Evolutionary conservation across 1,140 invertebrate genomes (phyloP).

Genomic region (Sycophaga agraensis): DNA sequence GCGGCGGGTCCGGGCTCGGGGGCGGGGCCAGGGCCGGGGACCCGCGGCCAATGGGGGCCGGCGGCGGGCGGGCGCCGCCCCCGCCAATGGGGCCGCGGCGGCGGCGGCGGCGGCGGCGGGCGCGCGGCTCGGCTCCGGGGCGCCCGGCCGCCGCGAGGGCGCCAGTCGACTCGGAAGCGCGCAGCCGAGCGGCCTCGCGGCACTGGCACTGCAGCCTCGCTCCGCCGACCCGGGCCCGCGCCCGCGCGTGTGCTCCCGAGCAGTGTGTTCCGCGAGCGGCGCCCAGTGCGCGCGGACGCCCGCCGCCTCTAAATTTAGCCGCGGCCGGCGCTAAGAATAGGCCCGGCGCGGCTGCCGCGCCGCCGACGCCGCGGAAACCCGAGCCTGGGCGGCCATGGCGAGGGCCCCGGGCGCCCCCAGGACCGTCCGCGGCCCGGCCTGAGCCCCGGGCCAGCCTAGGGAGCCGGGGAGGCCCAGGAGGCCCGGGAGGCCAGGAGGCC

Average conservation of each 20-base stretch:
- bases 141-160: no score
- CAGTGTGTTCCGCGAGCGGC: no score
- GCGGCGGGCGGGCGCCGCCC: neutral
- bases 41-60: no score
- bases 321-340: no score
- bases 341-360: neutral
- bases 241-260: no score
- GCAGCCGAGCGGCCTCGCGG: constrained; percentile 12
- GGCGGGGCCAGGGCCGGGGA: no score
- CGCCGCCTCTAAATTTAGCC: neutral
- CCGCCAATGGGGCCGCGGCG: neutral
- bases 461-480: no score
- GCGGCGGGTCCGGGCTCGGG: neutral
- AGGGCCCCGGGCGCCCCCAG: neutral
- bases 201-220: neutral
- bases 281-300: constrained; percentile 7
- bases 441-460: no score
- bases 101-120: neutral
- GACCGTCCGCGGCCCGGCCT: neutral
- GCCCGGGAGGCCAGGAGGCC: no score
- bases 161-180: constrained; percentile 24
- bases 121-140: neutral
- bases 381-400: neutral
- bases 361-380: neutral
- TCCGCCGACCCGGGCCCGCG: no score